These are phyloP conservation scores for Heliothis subflexa DNA, from an alignment of 1,140 invertebrate species.

Conservation along the genomic window DNA sequence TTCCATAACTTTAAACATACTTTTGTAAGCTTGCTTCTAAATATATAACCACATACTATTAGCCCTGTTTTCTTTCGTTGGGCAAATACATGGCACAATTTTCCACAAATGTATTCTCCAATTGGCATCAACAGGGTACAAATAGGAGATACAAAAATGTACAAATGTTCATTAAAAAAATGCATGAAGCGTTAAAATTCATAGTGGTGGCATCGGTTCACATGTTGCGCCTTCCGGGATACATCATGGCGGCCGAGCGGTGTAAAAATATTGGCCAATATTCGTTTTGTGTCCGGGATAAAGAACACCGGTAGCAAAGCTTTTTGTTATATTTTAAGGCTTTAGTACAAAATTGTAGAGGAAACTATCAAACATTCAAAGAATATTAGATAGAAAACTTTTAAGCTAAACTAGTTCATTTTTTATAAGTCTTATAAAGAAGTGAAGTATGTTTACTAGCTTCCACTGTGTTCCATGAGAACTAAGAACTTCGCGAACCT, in stretches of 20 bases:
- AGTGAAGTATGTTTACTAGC: too few relatives aligned
- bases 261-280: conserved; percentile 1
- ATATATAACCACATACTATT: too few relatives aligned
- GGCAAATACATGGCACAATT: too few relatives aligned
- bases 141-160: neutral
- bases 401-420: too few relatives aligned
- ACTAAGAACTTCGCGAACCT: too few relatives aligned
- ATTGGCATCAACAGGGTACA: neutral
- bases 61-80: too few relatives aligned
- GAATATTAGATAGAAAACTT: too few relatives aligned
- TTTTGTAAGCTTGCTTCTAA: too few relatives aligned
- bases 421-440: too few relatives aligned
- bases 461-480: too few relatives aligned
- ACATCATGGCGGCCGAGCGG: conserved; percentile 17
- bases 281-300: neutral
- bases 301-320: neutral
- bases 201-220: neutral
- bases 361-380: too few relatives aligned
- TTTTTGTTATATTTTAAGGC: neutral
- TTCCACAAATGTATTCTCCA: too few relatives aligned
- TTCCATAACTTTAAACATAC: neutral
- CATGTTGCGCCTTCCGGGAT: neutral
- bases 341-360: neutral
- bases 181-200: conserved; percentile 33
- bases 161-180: neutral